phyloP scores from a whole-genome alignment of 2,888 invertebrate genomes.

The Zaprionus obscuricornis region DNA sequence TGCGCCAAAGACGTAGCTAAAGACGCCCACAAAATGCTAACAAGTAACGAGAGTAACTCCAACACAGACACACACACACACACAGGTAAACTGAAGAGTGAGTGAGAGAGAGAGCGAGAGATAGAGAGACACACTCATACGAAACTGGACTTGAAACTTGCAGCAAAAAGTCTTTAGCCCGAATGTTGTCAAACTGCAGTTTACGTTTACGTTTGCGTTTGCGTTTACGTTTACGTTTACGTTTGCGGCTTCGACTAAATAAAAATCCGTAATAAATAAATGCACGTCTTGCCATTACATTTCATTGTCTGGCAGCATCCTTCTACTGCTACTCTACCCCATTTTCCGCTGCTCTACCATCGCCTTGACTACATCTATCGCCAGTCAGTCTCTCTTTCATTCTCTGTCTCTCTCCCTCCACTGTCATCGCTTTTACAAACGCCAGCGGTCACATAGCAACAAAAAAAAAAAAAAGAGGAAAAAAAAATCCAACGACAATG shows the following conservation, averaged over 20 bases:
- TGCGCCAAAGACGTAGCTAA: slow-evolving; percentile 22
- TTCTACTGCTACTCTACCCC: not conserved
- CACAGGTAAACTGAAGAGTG: not conserved
- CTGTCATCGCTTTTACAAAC: slow-evolving; percentile 19
- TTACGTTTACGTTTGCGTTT: not conserved
- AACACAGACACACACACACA: slow-evolving; percentile 2
- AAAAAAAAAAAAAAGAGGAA: not conserved
- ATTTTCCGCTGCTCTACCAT: not conserved
- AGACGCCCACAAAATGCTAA: slow-evolving; percentile 70
- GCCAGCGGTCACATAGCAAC: slow-evolving; percentile 23
- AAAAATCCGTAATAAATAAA: slow-evolving; percentile 70
- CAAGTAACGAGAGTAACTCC: slow-evolving; percentile 54
- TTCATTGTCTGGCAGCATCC: slow-evolving; percentile 55
- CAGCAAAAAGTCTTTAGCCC: slow-evolving; percentile 11
- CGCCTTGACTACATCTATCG: no score
- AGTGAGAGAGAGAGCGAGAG: not conserved
- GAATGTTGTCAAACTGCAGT: slow-evolving; percentile 40
- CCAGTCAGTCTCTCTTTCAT: no score
- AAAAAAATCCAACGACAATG: not conserved
- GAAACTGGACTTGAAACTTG: slow-evolving; percentile 27
- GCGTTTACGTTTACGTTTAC: not conserved
- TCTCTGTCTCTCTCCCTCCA: not conserved
- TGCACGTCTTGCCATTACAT: slow-evolving; percentile 73
- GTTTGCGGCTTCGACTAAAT: slow-evolving; percentile 22
- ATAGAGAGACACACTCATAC: slow-evolving; percentile 5